Base-by-base conservation (phyloP, 2,113 vertebrate genomes). In the Formicarius rufipectus region DNA sequence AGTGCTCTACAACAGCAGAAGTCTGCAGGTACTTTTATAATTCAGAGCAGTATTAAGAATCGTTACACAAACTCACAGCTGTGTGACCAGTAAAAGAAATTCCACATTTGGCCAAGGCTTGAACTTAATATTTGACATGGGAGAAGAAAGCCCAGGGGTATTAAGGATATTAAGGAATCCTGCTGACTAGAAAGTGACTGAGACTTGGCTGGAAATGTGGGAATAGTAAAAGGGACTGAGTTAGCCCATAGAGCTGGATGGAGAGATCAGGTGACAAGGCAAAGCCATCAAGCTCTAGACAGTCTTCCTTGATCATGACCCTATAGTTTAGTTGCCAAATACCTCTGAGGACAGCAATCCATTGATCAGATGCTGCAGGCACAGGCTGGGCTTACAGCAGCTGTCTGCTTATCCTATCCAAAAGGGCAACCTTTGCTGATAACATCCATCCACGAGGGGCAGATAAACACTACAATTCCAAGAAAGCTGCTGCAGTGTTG, bases 271-370 rank as follows among this genome's bases (percentile, higher is more conserved):
- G 63, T 74, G 67, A 73, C 45, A 15, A 44, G n/a, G 55, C 25
- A 76, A 69, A 86, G 66, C 63, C 11, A 22, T 22, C 7, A 9
- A 35, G 18, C 53, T 58, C 22, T 13, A 39, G 47, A 58, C 27
- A 59, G 37, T 3, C 18, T 66, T 60, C 47, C n/a, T 53, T 2
- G 0, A 53, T 24, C 22, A 30, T 3, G 12, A 44, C 0, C 0
- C 21, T 27, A 21, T 0, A 74, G n/a, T 9, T 80, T 3, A 62
- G 45, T 17, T 95, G 63, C 63, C 83, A 74, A 92, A 89, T 5
- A 20, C 35, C 39, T 72, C 53, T 30, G 67, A 93, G 78, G 67
- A 76, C 80, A 73, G 58, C 68, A 63, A 68, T 45, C 27, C 30
- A 35, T 39, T 2, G 11, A 84, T 24, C 45, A 83, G 37, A 52